Evolutionary conservation across 2,888 invertebrate species (phyloP), one percentile per base, ranked within the genome.

Genomic region (Spicauda simplicius): DNA sequence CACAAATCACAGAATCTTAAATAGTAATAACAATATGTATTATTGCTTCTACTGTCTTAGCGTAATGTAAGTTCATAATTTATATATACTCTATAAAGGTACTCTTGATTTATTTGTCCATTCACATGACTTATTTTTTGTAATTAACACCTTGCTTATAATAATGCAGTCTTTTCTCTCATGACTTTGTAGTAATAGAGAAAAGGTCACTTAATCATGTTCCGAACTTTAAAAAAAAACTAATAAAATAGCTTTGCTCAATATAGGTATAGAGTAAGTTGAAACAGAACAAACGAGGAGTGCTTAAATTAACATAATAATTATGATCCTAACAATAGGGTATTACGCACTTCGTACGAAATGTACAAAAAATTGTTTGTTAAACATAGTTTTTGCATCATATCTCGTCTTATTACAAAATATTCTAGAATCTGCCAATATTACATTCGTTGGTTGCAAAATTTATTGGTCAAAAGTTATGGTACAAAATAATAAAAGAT

Each of bases 151-250:
- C 12, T 19, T 60, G 50, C 60, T 60, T 60, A 16, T 25, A 25
- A 14, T 62, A 64, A 25, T 12, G 50, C 64, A 64, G 64, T 64
- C 64, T 64, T 64, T 50, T 57, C 64, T 57, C 56, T 64, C 56
- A 33, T 56, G n/a, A 56, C 64, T 37, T 63, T 37, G 57, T 57
- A 57, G 57, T 57, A 37, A 57, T 33, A 56, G 56, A 64, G 63
- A 64, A 64, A 64, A 64, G 64, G 50, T 55, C 45, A 59, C 41
- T 54, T 45, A 45, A 58, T 50, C 16, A 18, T 61, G 30, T n/a
- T 56, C 18, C 18, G 41, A 57, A 37, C 12, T 37, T n/a, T 41
- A 18, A 56, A 37, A 56, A n/a, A n/a, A n/a, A n/a, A n/a, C n/a
- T n/a, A n/a, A n/a, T n/a, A n/a, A n/a, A 37, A 14, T n/a, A 16